Percentiles rank a stretch among this genome's conserved stretches.
These are phyloP conservation scores for Drosophila infuscata DNA, from an alignment of 2,888 invertebrate species.

Conservation along the genomic window DNA sequence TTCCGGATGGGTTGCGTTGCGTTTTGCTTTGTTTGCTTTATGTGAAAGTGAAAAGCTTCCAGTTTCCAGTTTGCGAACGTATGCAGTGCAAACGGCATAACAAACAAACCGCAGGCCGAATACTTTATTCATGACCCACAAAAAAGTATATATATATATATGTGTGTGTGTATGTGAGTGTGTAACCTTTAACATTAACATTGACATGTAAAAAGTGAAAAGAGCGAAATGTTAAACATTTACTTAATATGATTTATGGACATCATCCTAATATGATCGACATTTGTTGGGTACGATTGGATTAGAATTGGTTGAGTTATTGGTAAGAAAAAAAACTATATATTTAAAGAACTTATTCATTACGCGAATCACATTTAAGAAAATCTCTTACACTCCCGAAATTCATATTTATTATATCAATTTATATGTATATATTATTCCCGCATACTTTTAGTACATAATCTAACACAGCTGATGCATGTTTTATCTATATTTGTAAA, in stretches of 20 bases:
- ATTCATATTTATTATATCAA: neutral
- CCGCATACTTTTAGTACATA: neutral
- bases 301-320: neutral
- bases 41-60: constrained; percentile 59
- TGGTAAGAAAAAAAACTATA: neutral
- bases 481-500: neutral
- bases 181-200: constrained; percentile 11
- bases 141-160: neutral
- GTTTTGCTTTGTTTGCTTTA: constrained; percentile 19
- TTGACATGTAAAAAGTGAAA: constrained; percentile 22
- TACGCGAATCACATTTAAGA: neutral
- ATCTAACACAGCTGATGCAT: neutral
- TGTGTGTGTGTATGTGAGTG: neutral
- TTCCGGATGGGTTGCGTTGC: constrained; percentile 2
- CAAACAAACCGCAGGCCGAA: constrained; percentile 32
- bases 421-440: neutral
- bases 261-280: constrained; percentile 7
- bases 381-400: neutral
- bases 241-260: constrained; percentile 10
- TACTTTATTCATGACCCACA: constrained; percentile 49
- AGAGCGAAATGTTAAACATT: constrained; percentile 3
- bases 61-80: constrained; percentile 36
- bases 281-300: constrained; percentile 2
- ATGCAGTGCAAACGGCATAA: constrained; percentile 21
- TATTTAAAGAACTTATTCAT: neutral